Evolutionary conservation across 2,888 invertebrate species (phyloP), one percentile per base, ranked within the genome.

Genomic region (Ichneumon xanthorius): DNA sequence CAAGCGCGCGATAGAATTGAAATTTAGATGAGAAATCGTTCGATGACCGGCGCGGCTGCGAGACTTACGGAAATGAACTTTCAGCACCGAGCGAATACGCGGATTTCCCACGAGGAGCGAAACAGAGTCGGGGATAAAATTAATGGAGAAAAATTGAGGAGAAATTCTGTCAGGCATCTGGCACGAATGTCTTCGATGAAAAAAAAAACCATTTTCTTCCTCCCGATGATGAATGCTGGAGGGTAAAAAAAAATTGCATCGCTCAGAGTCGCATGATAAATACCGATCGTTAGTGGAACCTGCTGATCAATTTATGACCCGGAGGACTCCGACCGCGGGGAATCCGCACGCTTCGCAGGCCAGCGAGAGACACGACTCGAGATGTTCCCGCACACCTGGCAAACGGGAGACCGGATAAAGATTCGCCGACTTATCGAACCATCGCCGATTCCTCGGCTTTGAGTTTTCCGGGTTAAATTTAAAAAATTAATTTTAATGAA

Each of bases 371-470:
- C 33, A 50, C 33, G 45, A 55, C 71, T 82, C 85, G 78, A 70
- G 55, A 75, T 48, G 14, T 0, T 40, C 75, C 82, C 78, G 70
- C 71, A 85, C 85, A 85, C 73, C 85, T 85, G 85, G 85, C 79
- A 55, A 50, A 65, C 75, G 78, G 78, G 45, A 71, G 75, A 82
- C 16, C 22, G 19, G 33, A 82, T 63, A 67, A 53, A 76, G 50
- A 61, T n/a, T 67, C 65, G 11, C 19, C 19, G 45, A n/a, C 48
- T 6, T 14, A 33, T 7, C 72, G 45, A 19, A 4, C 19, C 40
- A 26, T 19, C 19, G 37, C 37, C 37, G 37, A 37, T 37, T 37
- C 9, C 0, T 37, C 7, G 37, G 37, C 37, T 37, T 37, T 37
- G 37, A 4, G 5, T 30, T 37, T 37, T 37, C 1, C 37, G 9